phyloP scores from a whole-genome alignment of 2,113 vertebrate genomes.

The Alectura lathami region DNA sequence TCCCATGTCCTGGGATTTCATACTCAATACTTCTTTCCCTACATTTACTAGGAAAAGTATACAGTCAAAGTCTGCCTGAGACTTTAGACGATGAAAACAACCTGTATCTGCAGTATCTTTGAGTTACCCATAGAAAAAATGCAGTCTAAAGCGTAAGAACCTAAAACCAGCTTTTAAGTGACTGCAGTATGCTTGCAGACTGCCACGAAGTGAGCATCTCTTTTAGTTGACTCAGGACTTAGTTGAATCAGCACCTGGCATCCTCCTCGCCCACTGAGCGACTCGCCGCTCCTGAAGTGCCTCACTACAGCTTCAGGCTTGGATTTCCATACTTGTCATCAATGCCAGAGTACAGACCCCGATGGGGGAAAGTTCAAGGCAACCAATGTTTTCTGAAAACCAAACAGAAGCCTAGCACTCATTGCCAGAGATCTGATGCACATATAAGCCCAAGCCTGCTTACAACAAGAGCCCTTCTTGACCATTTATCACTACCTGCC shows the following conservation, averaged over 20 bases:
- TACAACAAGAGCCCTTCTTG: neutral
- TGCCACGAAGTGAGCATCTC: neutral
- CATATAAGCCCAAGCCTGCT: neutral
- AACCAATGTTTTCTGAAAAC: neutral
- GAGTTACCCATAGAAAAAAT: neutral
- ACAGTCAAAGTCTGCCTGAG: neutral
- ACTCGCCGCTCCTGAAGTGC: neutral
- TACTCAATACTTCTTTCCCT: neutral
- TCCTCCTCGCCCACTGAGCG: rapidly evolving
- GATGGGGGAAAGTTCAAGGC: neutral
- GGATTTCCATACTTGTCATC: neutral
- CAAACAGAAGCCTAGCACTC: neutral
- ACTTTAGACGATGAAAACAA: neutral
- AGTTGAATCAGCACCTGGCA: neutral
- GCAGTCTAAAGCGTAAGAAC: neutral
- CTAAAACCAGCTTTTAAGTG: neutral
- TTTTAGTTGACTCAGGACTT: neutral
- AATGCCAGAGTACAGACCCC: neutral
- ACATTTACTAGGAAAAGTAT: neutral
- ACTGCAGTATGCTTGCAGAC: neutral
- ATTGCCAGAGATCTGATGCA: neutral
- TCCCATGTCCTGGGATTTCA: neutral
- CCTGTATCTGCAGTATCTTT: neutral
- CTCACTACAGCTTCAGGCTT: neutral
- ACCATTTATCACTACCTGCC: neutral